Base-by-base conservation (phyloP, 2,797 vertebrate species). In the Lutjanus campechanus region DNA sequence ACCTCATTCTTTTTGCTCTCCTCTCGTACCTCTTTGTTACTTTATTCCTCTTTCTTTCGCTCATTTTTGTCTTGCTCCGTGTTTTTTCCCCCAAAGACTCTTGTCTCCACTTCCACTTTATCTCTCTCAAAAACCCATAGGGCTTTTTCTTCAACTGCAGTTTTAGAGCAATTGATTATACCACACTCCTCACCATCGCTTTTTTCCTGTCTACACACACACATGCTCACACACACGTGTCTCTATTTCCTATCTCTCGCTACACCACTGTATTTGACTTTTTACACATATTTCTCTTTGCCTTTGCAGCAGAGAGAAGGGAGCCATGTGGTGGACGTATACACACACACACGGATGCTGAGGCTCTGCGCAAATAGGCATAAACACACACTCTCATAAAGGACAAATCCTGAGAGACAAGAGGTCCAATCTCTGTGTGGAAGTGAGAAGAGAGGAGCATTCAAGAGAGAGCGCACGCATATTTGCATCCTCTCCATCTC, bases 141-240 rank as follows among this genome's bases (percentile, higher is more conserved):
- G 87, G 85, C 87, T 82, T 85, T 81, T 81, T 76, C 74, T 87
- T 88, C 73, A 91, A 80, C 88, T 82, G 73, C 87, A 85, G 84
- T 91, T 91, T 83, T 84, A 87, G 73, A 86, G 88, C 79, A 88
- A 90, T 86, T 93, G 90, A 95, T 94, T 91, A 85, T 71, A 83
- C 56, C 69, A 73, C 77, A 78, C 75, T 85, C 61, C 70, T 86
- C 79, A 40, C 73, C 40, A 62, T 74, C 15, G 4, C 54, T 79
- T 82, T 74, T 54, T 76, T 59, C 44, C 68, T 61, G 69, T 83
- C 82, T 73, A 43, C 63, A 63, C n/a, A 49, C 60, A 76, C 50
- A 22, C 44, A 44, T 29, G 36, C 69, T 61, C 20, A 53, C 65
- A 76, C 46, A 51, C 58, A 60, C 76, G 53, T 50, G 50, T 69